Evolutionary conservation across 2,888 invertebrate species (phyloP).

Genomic region (Chrysodeixis includens): DNA sequence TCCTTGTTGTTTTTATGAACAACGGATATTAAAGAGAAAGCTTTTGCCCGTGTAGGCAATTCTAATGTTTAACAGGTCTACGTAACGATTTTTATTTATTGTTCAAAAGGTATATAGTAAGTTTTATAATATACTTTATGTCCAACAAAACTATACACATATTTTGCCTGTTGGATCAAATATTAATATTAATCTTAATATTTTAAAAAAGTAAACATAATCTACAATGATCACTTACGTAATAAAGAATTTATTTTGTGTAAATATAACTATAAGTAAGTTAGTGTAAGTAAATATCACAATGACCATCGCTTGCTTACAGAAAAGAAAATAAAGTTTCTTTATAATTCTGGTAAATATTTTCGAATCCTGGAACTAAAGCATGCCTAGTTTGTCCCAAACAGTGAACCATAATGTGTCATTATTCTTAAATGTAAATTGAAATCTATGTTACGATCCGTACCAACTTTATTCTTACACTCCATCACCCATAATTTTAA

Average conservation of each 20-base stretch:
- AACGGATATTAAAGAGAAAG: slow-evolving; percentile 1
- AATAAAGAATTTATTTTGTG: too few species aligned
- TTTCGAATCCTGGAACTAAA: background rate
- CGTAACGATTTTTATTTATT: too few species aligned
- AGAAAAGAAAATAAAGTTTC: background rate
- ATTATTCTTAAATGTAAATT: background rate
- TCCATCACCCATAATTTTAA: slow-evolving; percentile 11
- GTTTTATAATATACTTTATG: too few species aligned
- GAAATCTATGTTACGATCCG: background rate
- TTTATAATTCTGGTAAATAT: too few species aligned
- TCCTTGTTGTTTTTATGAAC: background rate
- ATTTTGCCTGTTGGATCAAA: too few species aligned
- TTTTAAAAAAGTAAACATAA: too few species aligned
- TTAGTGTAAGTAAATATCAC: too few species aligned
- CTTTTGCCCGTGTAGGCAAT: background rate
- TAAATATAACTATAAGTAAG: too few species aligned
- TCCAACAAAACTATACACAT: too few species aligned
- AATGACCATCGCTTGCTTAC: background rate
- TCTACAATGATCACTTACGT: background rate
- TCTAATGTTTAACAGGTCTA: background rate
- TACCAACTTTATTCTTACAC: background rate
- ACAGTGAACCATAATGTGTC: background rate
- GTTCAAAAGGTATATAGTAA: too few species aligned
- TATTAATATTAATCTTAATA: too few species aligned
- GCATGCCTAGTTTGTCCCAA: background rate